Conservation (phyloP, 1,140 invertebrate genomes). For the Drosophila kikkawai region DNA sequence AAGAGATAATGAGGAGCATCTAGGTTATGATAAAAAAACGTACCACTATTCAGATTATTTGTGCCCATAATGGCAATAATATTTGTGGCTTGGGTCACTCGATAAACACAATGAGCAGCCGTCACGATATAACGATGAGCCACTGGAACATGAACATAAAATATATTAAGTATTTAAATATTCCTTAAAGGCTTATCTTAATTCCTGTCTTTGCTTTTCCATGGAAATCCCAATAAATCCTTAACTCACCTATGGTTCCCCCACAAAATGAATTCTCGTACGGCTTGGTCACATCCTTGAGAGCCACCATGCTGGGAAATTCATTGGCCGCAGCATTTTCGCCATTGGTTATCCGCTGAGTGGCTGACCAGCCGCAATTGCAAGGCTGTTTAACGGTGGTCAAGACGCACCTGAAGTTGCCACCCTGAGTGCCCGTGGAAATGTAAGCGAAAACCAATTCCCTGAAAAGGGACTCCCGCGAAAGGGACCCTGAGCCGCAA, state of each 20-base stretch:
- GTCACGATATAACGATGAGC: constrained; percentile 67
- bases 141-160: constrained; percentile 29
- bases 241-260: constrained; percentile 60
- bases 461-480: constrained; percentile 64
- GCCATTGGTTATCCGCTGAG: constrained; percentile 70
- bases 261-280: constrained; percentile 57
- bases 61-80: constrained; percentile 64
- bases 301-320: constrained; percentile 70
- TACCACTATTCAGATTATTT: constrained; percentile 59
- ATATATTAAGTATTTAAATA: background rate
- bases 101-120: constrained; percentile 65
- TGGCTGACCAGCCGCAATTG: constrained; percentile 76
- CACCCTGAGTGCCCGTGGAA: constrained; percentile 42
- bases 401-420: constrained; percentile 67
- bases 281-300: constrained; percentile 49
- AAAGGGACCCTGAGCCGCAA: constrained; percentile 68
- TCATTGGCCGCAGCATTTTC: constrained; percentile 61
- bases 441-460: constrained; percentile 70
- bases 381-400: constrained; percentile 51
- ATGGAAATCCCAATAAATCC: background rate
- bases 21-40: constrained; percentile 27
- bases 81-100: constrained; percentile 32
- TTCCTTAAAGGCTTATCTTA: no score
- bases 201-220: background rate
- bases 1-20: background rate